Percentiles rank a stretch among this genome's conserved stretches.
These are phyloP conservation scores for Thecocarcelia acutangulata DNA, from an alignment of 2,888 invertebrate genomes.

Conservation along the genomic window DNA sequence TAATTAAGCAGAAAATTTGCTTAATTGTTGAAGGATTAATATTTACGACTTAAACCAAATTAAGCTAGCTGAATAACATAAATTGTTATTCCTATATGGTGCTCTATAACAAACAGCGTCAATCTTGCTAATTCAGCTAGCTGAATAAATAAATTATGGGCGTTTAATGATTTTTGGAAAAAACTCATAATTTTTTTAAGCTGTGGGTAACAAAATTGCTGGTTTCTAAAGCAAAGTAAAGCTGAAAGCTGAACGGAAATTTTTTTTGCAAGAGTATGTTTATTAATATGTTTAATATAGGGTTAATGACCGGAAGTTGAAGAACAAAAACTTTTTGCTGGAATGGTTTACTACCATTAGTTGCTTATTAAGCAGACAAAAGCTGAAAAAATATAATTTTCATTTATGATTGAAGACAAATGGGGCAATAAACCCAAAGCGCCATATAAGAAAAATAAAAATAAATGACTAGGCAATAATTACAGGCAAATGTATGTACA, in stretches of 20 bases:
- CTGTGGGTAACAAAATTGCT: too few species aligned
- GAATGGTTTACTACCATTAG: slow-evolving; percentile 8
- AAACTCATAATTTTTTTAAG: too few species aligned
- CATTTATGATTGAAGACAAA: background rate
- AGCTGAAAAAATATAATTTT: background rate
- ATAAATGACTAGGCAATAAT: slow-evolving; percentile 29
- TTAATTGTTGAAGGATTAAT: too few species aligned
- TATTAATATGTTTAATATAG: too few species aligned
- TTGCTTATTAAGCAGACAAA: slow-evolving; percentile 9
- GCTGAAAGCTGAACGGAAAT: too few species aligned
- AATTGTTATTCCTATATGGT: too few species aligned
- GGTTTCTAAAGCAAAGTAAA: too few species aligned
- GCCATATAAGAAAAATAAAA: slow-evolving; percentile 28
- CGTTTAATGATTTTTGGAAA: background rate
- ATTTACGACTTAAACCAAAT: too few species aligned
- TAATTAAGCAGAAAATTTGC: too few species aligned
- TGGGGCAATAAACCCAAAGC: slow-evolving; percentile 18
- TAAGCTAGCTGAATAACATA: too few species aligned
- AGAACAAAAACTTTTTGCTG: slow-evolving; percentile 10
- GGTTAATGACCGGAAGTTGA: slow-evolving; percentile 52
- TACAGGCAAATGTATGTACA: background rate
- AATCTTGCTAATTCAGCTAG: slow-evolving; percentile 4
- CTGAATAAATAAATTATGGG: background rate
- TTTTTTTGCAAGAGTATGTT: too few species aligned
- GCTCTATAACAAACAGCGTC: too few species aligned